Base-by-base conservation (phyloP, 1,140 invertebrate genomes). In the Cataglyphis hispanica region DNA sequence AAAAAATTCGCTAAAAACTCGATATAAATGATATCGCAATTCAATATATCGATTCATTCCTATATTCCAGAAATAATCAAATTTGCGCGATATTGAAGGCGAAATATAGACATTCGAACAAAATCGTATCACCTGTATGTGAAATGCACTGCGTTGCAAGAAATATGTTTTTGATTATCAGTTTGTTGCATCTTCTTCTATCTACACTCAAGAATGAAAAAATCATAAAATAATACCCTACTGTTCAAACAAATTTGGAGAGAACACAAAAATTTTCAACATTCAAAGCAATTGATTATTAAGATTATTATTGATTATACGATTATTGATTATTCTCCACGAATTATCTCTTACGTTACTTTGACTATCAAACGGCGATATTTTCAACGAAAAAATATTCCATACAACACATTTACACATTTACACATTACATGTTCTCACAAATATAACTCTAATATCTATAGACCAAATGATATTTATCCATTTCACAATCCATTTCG, bases 401-500 rank as follows among this genome's bases (percentile, higher is more conserved):
- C 31, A 16, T 11, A 22, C 2, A 64, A 64, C n/a, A 25, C 61
- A 22, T 34, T 37, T 50, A 66, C 7, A 70, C 31, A 67, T n/a
- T n/a, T n/a, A n/a, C n/a, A n/a, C n/a, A n/a, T n/a, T n/a, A n/a
- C n/a, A 53, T n/a, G 34, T 50, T 22, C 50, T 56, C 8, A 10
- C 46, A 46, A 37, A 40, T 72, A 7, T 84, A 75, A 78, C 63
- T 89, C n/a, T n/a, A n/a, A n/a, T n/a, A 66, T 72, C 63, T 89
- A 72, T 83, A 85, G 60, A 76, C 77, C 76, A 58, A 60, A 86
- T 46, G 46, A 31, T 83, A 40, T 81, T 31, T 90, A 40, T 88
- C 69, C 67, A n/a, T n/a, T n/a, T n/a, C n/a, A n/a, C n/a, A 10
- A 69, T 50, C 46, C 46, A 50, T 56, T 67, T 67, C 63, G 13